Conservation (phyloP, 2,797 vertebrate species). For the Poecilia gillii region DNA sequence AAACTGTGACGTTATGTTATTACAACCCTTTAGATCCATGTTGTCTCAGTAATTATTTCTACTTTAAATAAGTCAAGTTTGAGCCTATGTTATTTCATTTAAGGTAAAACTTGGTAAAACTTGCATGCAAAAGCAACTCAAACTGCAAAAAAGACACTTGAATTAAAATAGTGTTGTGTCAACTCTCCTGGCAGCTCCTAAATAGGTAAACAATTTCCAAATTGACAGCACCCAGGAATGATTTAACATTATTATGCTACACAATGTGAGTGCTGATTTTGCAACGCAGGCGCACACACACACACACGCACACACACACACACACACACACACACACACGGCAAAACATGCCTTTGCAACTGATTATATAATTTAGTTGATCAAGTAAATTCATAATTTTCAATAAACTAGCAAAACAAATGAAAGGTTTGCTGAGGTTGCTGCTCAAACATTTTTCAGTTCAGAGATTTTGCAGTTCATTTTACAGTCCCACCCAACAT, state of each 20-base stretch:
- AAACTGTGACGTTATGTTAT: background rate
- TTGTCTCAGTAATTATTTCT: conserved; percentile 1
- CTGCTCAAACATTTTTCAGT: conserved; percentile 48
- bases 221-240: conserved; percentile 1
- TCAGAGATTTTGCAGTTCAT: conserved; percentile 30
- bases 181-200: background rate
- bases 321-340: too few relatives aligned
- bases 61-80: conserved; percentile 22
- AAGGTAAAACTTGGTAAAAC: conserved; percentile 10
- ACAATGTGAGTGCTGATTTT: conserved; percentile 10
- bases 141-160: background rate
- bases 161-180: background rate
- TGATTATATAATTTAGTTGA: background rate
- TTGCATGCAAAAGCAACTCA: conserved; percentile 8
- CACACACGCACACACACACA: too few relatives aligned
- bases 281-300: background rate
- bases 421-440: conserved; percentile 15
- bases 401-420: background rate
- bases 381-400: background rate
- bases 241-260: background rate
- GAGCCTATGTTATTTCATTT: conserved; percentile 11
- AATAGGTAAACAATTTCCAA: conserved; percentile 7
- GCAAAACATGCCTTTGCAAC: too few relatives aligned
- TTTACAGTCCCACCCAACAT: conserved; percentile 38
- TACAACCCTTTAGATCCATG: conserved; percentile 4